These are phyloP conservation scores for Macrophya annulata DNA, from an alignment of 2,888 invertebrate genomes.

Conservation along the genomic window DNA sequence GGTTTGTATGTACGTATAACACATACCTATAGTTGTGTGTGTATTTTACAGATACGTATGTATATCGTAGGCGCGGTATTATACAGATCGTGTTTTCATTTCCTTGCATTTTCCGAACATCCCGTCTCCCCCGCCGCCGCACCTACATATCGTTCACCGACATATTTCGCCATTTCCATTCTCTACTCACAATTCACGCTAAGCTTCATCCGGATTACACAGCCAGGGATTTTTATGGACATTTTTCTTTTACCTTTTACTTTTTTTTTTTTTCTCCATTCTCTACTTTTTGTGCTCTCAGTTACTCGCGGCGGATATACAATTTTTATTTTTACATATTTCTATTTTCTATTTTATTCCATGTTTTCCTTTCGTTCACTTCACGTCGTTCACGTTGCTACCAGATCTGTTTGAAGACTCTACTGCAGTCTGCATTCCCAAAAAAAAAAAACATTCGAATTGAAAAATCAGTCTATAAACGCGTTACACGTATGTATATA, in stretches of 20 bases:
- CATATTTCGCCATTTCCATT: slow-evolving; percentile 41
- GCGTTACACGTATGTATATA: not conserved
- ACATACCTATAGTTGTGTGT: not conserved
- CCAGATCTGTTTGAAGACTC: not conserved
- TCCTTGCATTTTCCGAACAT: slow-evolving; percentile 37
- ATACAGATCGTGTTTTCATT: slow-evolving; percentile 18
- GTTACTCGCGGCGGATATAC: slow-evolving; percentile 8
- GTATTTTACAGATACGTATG: not conserved
- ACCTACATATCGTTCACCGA: slow-evolving; percentile 40
- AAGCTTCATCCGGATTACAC: slow-evolving; percentile 78
- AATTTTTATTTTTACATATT: slow-evolving; percentile 56
- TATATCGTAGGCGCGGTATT: slow-evolving; percentile 1
- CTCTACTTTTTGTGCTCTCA: slow-evolving; percentile 9
- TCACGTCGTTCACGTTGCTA: not conserved
- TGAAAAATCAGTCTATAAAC: not conserved
- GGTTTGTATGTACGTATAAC: not conserved
- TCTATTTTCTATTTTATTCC: slow-evolving; percentile 56
- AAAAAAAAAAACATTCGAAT: not conserved
- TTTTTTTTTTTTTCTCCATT: not conserved
- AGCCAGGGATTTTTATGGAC: slow-evolving; percentile 73
- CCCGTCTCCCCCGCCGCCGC: not conserved
- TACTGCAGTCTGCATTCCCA: not conserved
- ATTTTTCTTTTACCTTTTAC: slow-evolving; percentile 58
- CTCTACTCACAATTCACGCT: slow-evolving; percentile 68
- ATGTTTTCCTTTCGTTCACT: slow-evolving; percentile 65